Percentiles rank a stretch among this genome's conserved stretches.
Evolutionary conservation across 2,888 invertebrate species (phyloP).

Genomic region (Lingula anatina): DNA sequence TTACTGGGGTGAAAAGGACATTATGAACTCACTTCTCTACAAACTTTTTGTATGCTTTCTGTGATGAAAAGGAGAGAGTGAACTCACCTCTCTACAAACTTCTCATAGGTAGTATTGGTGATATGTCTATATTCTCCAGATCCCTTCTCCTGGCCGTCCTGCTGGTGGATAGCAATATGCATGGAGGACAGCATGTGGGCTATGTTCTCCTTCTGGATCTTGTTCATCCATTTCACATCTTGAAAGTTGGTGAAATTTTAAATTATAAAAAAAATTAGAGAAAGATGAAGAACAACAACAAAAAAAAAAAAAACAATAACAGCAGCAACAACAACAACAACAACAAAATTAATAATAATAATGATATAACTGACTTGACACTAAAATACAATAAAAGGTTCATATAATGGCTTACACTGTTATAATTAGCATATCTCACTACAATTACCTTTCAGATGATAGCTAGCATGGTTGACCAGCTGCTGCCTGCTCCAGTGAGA

Average conservation of each 20-base stretch:
- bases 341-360: too few relatives aligned
- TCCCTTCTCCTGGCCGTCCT: slow-evolving; percentile 41
- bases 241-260: slow-evolving; percentile 1
- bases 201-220: slow-evolving; percentile 43
- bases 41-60: too few relatives aligned
- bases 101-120: slow-evolving; percentile 48
- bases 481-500: slow-evolving; percentile 47
- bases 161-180: slow-evolving; percentile 47
- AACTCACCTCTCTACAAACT: slow-evolving; percentile 51
- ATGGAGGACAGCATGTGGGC: slow-evolving; percentile 52
- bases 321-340: too few relatives aligned
- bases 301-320: too few relatives aligned
- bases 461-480: slow-evolving; percentile 46
- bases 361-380: background rate
- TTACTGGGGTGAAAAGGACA: too few relatives aligned
- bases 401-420: too few relatives aligned
- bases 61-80: too few relatives aligned
- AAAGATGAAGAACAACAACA: too few relatives aligned
- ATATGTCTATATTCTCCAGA: slow-evolving; percentile 44
- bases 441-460: slow-evolving; percentile 45
- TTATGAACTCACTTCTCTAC: too few relatives aligned
- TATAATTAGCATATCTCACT: too few relatives aligned
- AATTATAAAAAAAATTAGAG: too few relatives aligned
- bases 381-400: background rate
- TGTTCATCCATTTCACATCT: slow-evolving; percentile 41